Conservation (phyloP, 2,113 vertebrate species). For the Anthoscopus minutus region DNA sequence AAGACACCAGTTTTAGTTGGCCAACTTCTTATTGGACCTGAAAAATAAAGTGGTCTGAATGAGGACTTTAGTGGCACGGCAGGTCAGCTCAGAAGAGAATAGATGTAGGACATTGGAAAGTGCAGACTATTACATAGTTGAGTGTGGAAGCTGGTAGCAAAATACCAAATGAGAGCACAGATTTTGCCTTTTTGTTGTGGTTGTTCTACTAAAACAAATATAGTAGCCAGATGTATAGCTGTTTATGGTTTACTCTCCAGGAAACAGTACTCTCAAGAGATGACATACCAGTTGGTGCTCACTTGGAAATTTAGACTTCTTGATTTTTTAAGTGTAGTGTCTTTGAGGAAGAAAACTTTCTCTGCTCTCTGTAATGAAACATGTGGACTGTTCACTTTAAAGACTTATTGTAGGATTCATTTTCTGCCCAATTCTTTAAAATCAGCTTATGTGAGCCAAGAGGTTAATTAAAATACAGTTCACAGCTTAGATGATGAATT, state of each 20-base stretch:
- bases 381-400: neutral
- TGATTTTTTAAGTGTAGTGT: neutral
- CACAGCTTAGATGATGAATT: neutral
- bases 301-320: neutral
- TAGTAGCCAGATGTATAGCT: neutral
- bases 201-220: neutral
- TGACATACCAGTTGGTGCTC: neutral
- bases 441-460: neutral
- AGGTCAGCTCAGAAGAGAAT: neutral
- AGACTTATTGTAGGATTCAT: neutral
- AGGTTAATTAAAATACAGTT: neutral
- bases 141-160: neutral
- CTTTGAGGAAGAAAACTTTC: neutral
- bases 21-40: neutral
- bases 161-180: neutral
- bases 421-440: neutral
- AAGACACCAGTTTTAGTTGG: neutral
- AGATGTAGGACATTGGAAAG: neutral
- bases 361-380: neutral
- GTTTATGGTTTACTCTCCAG: neutral
- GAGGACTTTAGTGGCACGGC: neutral
- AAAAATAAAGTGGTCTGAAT: neutral
- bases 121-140: neutral
- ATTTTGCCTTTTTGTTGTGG: neutral
- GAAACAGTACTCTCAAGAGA: neutral